phyloP scores from a whole-genome alignment of 2,113 vertebrate genomes.

The Phylloscopus whistleri region DNA sequence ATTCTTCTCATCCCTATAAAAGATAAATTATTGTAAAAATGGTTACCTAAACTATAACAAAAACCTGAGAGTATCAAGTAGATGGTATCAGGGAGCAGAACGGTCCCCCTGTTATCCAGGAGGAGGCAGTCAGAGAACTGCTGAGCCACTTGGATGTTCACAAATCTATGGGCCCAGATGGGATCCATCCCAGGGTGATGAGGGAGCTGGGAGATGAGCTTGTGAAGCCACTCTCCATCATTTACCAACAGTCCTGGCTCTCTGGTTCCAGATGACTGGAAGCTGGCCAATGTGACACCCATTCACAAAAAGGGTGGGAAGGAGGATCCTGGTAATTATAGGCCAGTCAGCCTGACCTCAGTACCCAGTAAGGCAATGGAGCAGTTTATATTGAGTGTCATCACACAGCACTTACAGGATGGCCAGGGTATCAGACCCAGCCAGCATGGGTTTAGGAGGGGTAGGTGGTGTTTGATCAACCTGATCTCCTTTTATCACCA shows the following conservation, averaged over 20 bases:
- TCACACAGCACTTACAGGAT: too few species aligned
- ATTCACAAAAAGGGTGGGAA: not conserved
- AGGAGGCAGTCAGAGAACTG: not conserved
- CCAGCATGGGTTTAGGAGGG: too few species aligned
- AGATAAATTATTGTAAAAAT: not conserved
- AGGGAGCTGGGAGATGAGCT: not conserved
- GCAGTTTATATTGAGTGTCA: too few species aligned
- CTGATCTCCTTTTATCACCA: too few species aligned
- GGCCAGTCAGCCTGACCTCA: not conserved
- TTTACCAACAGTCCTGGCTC: not conserved
- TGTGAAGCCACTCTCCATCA: rapidly evolving
- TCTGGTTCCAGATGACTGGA: not conserved
- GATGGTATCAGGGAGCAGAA: not conserved
- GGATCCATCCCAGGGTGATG: too few species aligned
- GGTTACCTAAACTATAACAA: not conserved
- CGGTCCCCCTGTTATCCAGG: not conserved
- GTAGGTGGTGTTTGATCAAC: too few species aligned
- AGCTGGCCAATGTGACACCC: not conserved
- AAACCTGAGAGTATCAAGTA: not conserved
- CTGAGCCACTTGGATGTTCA: not conserved
- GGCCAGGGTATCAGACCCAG: too few species aligned
- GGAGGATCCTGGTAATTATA: not conserved
- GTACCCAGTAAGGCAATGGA: not conserved
- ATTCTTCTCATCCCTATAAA: not conserved
- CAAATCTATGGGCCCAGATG: not conserved